These are phyloP conservation scores for Thalassaphorura encarpata DNA, from an alignment of 1,140 invertebrate genomes.

Conservation along the genomic window DNA sequence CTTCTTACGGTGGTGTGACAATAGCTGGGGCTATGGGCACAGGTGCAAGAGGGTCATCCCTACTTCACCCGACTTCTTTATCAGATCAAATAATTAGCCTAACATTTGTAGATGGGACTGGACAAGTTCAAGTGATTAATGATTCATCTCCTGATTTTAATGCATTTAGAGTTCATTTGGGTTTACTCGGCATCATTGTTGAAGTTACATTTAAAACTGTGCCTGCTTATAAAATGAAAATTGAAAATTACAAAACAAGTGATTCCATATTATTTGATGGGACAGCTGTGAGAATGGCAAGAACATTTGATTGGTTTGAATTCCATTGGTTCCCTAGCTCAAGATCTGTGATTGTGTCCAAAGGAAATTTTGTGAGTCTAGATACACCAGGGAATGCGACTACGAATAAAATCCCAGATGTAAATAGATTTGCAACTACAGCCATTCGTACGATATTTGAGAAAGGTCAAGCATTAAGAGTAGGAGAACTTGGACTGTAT, in stretches of 20 bases:
- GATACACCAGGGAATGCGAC: constrained; percentile 3
- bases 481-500: neutral
- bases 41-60: constrained; percentile 16
- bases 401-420: constrained; percentile 15
- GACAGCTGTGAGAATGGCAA: neutral
- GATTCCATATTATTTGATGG: constrained; percentile 20
- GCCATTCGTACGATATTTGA: constrained; percentile 1
- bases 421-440: neutral
- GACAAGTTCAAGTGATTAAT: constrained; percentile 3
- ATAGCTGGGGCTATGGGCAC: constrained; percentile 19
- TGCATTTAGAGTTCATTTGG: constrained; percentile 21
- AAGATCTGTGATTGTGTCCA: constrained; percentile 5
- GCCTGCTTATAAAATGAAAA: constrained; percentile 16
- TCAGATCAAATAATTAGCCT: constrained; percentile 19
- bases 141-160: constrained; percentile 4
- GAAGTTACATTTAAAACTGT: constrained; percentile 19
- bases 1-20: constrained; percentile 19
- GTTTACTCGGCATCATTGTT: constrained; percentile 18
- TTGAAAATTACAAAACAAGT: constrained; percentile 1
- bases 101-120: constrained; percentile 14
- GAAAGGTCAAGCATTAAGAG: neutral
- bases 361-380: neutral
- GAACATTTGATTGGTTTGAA: constrained; percentile 12
- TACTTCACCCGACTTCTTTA: constrained; percentile 9
- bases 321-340: constrained; percentile 17